phyloP scores from a whole-genome alignment of 1,140 invertebrate species.

The Lasaia peninsularis region DNA sequence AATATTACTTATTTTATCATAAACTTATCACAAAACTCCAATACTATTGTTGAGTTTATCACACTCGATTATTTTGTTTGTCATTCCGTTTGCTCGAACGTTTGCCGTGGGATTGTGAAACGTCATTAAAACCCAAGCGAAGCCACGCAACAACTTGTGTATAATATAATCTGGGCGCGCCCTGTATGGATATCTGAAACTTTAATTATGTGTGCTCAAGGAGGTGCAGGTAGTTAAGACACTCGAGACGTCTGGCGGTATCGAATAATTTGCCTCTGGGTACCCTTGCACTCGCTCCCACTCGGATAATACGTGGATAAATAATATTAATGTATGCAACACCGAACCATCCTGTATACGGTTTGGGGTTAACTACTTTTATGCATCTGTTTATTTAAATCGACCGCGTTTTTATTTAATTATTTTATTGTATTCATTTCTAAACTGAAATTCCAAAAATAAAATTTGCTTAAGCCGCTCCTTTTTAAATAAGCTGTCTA shows the following conservation, averaged over 20 bases:
- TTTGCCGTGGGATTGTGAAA: too few relatives aligned
- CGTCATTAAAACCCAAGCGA: not conserved
- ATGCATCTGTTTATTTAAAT: too few relatives aligned
- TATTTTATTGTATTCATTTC: too few relatives aligned
- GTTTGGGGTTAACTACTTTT: not conserved
- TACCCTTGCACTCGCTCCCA: conserved; percentile 14
- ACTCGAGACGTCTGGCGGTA: conserved; percentile 64
- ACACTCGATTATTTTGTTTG: too few relatives aligned
- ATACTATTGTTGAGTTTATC: too few relatives aligned
- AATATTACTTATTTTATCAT: too few relatives aligned
- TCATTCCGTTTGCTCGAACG: too few relatives aligned
- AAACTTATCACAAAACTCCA: too few relatives aligned
- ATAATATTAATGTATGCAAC: not conserved
- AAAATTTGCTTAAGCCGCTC: too few relatives aligned
- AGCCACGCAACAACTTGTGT: not conserved
- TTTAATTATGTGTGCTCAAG: conserved; percentile 54
- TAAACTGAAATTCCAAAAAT: too few relatives aligned
- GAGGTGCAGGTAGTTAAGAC: conserved; percentile 41
- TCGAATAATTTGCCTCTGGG: conserved; percentile 36
- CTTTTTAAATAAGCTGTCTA: too few relatives aligned
- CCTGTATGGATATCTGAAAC: conserved; percentile 34
- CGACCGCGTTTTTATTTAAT: too few relatives aligned
- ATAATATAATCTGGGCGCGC: conserved; percentile 16
- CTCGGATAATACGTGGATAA: not conserved
- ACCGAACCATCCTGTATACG: not conserved